A percentile compares a stretch with the other conserved stretches of the same genome.
Evolutionary conservation across 2,888 invertebrate species (phyloP).

Genomic region (Hypena proboscidalis): DNA sequence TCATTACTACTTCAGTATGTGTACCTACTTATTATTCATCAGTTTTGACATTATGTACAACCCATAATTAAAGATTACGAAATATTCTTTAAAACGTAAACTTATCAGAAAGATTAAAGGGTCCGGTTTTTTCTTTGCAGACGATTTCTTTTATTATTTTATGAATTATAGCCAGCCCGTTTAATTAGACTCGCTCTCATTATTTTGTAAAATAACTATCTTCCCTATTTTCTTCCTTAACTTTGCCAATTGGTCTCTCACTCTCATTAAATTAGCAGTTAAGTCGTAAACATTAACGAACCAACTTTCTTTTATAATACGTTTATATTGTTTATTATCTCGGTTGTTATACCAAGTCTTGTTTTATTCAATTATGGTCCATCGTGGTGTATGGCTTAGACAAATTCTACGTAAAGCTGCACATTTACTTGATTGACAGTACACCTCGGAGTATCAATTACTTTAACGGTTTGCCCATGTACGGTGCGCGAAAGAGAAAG

Average conservation of each 20-base stretch:
- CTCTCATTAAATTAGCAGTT: too few relatives aligned
- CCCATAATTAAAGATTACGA: background rate
- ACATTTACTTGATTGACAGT: conserved; percentile 54
- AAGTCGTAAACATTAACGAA: too few relatives aligned
- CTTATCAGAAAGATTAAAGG: too few relatives aligned
- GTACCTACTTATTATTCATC: conserved; percentile 7
- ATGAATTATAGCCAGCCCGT: too few relatives aligned
- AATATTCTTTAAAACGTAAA: background rate
- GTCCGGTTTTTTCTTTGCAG: too few relatives aligned
- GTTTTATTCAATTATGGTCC: conserved; percentile 23
- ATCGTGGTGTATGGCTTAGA: conserved; percentile 21
- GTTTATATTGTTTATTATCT: too few relatives aligned
- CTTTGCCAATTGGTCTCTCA: too few relatives aligned
- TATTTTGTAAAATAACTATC: too few relatives aligned
- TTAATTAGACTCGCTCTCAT: too few relatives aligned
- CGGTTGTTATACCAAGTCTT: background rate
- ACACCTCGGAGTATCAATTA: conserved; percentile 50
- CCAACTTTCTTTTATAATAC: too few relatives aligned
- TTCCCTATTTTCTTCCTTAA: too few relatives aligned
- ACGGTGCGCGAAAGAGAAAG: conserved; percentile 43
- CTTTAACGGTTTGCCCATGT: conserved; percentile 44
- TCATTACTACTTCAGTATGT: conserved; percentile 1
- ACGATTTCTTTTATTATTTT: too few relatives aligned
- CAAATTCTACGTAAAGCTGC: conserved; percentile 38
- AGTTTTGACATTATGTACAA: conserved; percentile 1